A percentile compares a stretch with the other conserved stretches of the same genome.
Conservation (phyloP, 2,113 vertebrate genomes). For the Eurystomus gularis region DNA sequence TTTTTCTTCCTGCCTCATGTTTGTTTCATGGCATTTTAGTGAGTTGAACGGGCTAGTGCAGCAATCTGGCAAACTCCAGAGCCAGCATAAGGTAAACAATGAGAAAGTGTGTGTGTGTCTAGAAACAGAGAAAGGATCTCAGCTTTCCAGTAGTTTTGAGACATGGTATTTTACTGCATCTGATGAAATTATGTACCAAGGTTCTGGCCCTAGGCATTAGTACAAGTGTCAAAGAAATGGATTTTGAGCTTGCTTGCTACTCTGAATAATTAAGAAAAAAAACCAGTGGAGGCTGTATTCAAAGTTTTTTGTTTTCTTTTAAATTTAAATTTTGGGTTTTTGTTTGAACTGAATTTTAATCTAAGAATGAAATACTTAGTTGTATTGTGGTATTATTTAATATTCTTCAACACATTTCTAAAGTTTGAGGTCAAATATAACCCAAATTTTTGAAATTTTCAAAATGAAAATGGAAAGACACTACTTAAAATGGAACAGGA, state of each 20-base stretch:
- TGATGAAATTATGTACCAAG: background rate
- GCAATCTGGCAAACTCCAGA: background rate
- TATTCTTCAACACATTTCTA: background rate
- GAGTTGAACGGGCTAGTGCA: background rate
- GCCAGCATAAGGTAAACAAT: background rate
- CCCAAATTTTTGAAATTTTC: background rate
- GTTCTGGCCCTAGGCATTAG: background rate
- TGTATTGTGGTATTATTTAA: background rate
- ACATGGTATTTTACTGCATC: background rate
- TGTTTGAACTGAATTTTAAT: too few relatives aligned
- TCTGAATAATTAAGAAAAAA: too few relatives aligned
- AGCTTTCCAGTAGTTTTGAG: background rate
- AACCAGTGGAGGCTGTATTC: too few relatives aligned
- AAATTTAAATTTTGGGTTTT: too few relatives aligned
- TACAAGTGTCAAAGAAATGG: too few relatives aligned
- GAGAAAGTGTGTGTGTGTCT: background rate
- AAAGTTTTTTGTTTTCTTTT: too few relatives aligned
- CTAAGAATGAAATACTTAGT: too few relatives aligned
- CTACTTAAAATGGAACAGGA: background rate
- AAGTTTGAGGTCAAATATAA: background rate
- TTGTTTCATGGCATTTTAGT: background rate
- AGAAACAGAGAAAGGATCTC: background rate
- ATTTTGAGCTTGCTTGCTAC: too few relatives aligned
- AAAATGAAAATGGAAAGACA: background rate
- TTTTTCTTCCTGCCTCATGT: rapidly evolving